Conservation (phyloP, 1,140 invertebrate genomes). For the Polypedilum pembai region DNA sequence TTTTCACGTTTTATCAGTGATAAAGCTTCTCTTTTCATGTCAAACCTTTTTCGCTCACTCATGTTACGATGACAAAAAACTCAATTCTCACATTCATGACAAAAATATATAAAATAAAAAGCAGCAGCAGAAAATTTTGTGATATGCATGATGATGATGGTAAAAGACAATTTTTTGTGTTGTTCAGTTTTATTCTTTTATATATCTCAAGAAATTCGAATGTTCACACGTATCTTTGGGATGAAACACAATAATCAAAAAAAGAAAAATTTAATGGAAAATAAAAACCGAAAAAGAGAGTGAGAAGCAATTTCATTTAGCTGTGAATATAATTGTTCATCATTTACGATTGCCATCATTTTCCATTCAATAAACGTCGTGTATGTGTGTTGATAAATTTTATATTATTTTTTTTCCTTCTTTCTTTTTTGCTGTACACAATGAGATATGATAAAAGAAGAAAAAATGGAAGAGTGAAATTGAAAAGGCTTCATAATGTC, state of each 20-base stretch:
- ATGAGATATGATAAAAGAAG: not conserved
- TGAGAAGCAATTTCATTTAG: not conserved
- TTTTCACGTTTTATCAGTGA: not conserved
- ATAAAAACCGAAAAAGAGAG: too few species aligned
- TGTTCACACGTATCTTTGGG: too few species aligned
- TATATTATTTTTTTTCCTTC: too few species aligned
- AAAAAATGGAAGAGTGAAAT: too few species aligned
- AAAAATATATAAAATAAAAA: not conserved
- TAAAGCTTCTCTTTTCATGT: not conserved
- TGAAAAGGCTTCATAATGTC: conserved; percentile 4
- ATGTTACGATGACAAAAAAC: not conserved
- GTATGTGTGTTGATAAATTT: not conserved
- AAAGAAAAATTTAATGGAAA: too few species aligned
- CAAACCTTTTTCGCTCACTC: conserved; percentile 10
- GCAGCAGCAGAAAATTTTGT: not conserved
- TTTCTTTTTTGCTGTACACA: not conserved
- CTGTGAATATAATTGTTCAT: not conserved
- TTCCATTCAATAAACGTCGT: not conserved
- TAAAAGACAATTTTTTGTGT: not conserved
- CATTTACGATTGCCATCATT: not conserved
- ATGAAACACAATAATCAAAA: too few species aligned
- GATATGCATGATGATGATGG: conserved; percentile 11
- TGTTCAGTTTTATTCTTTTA: too few species aligned
- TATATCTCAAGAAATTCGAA: too few species aligned
- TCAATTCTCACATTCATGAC: not conserved